A percentile compares a stretch with the other conserved stretches of the same genome.
Evolutionary conservation across 1,140 invertebrate species (phyloP).

Genomic region (Megalopta genalis): DNA sequence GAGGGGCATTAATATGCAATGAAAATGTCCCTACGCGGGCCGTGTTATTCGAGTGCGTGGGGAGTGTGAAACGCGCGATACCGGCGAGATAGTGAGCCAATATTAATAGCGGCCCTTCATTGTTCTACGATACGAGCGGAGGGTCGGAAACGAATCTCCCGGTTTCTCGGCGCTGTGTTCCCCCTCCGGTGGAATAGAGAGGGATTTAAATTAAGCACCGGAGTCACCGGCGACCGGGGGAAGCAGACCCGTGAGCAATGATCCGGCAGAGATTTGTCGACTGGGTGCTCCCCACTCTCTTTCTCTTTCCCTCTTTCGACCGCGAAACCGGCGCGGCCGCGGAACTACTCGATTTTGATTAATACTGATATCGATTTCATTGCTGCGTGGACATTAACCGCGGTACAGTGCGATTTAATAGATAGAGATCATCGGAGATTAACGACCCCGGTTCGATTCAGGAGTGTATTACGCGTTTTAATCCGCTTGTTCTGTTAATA

Average conservation of each 20-base stretch:
- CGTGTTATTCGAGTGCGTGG: constrained; percentile 75
- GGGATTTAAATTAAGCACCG: constrained; percentile 34
- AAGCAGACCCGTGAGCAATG: constrained; percentile 13
- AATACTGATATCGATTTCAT: not conserved
- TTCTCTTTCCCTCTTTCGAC: no score
- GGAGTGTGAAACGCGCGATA: constrained; percentile 73
- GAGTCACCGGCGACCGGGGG: not conserved
- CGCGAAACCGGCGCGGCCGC: not conserved
- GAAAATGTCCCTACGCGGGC: constrained; percentile 76
- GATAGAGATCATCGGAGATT: not conserved
- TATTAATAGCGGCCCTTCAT: constrained; percentile 73
- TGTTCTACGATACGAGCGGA: constrained; percentile 64
- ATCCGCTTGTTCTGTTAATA: not conserved
- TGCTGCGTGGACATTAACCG: not conserved
- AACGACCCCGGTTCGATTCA: not conserved
- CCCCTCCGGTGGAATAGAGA: constrained; percentile 16
- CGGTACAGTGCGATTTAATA: not conserved
- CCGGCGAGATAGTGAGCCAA: constrained; percentile 71
- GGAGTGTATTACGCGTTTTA: no score
- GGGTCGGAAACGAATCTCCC: constrained; percentile 56
- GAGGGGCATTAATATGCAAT: constrained; percentile 77
- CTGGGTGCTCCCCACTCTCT: no score
- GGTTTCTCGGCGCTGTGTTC: constrained; percentile 10
- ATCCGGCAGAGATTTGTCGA: constrained; percentile 12
- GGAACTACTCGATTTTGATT: not conserved